A percentile compares a stretch with the other conserved stretches of the same genome.
Evolutionary conservation across 1,140 invertebrate genomes (phyloP).

Genomic region (Venustaconcha ellipsiformis): DNA sequence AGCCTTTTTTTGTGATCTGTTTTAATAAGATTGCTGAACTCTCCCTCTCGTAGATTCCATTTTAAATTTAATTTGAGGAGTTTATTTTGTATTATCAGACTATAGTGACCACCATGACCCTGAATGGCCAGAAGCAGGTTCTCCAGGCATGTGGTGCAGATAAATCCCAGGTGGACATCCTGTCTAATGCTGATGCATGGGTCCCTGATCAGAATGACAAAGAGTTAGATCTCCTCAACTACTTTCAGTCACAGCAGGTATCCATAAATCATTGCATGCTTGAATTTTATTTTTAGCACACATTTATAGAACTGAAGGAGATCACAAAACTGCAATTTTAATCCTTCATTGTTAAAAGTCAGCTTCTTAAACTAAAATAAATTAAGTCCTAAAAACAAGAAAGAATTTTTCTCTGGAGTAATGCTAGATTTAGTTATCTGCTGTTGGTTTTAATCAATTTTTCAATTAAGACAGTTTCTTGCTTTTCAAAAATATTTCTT

Average conservation of each 20-base stretch:
- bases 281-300: neutral
- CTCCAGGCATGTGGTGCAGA: slow-evolving; percentile 47
- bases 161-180: slow-evolving; percentile 46
- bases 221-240: slow-evolving; percentile 30
- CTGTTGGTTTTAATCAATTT: no score
- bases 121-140: slow-evolving; percentile 51
- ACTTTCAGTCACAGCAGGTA: slow-evolving; percentile 49
- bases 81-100: slow-evolving; percentile 41
- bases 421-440: no score
- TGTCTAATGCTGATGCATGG: slow-evolving; percentile 60
- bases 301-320: neutral
- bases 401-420: neutral
- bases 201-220: slow-evolving; percentile 32
- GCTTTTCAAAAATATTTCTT: no score
- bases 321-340: neutral
- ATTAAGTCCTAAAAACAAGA: neutral
- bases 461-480: no score
- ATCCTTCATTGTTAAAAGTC: neutral
- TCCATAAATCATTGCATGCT: neutral
- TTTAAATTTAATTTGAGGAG: no score
- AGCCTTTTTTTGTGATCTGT: no score
- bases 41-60: no score
- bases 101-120: slow-evolving; percentile 57
- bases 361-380: neutral
- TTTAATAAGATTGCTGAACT: no score